Evolutionary conservation across 2,888 invertebrate genomes (phyloP).

Genomic region (Ischnura elegans): DNA sequence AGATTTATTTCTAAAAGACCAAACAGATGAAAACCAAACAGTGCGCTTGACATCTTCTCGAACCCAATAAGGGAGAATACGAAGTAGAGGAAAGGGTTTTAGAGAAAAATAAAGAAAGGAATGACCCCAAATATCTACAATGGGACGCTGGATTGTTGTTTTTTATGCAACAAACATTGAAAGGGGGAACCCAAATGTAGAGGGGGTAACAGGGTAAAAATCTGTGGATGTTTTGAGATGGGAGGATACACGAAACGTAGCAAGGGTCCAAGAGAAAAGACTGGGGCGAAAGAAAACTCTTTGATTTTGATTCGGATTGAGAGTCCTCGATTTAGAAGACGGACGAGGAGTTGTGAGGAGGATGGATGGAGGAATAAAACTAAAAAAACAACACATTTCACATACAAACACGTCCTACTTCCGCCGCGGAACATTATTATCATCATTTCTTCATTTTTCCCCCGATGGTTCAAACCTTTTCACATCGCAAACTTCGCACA

Average conservation of each 20-base stretch:
- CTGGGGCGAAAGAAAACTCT: slow-evolving; percentile 30
- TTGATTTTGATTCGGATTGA: neutral
- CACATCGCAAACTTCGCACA: neutral
- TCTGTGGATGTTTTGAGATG: neutral
- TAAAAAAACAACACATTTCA: neutral
- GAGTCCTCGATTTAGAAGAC: too few species aligned
- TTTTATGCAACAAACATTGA: neutral
- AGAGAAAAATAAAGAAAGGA: neutral
- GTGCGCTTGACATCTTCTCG: too few species aligned
- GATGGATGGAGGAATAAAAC: neutral
- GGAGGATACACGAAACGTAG: neutral
- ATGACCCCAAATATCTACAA: neutral
- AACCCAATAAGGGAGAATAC: too few species aligned
- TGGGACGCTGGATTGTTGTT: neutral
- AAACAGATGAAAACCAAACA: too few species aligned
- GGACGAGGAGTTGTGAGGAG: neutral
- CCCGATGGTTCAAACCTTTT: neutral
- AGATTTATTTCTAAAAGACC: too few species aligned
- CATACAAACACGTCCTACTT: slow-evolving; percentile 39
- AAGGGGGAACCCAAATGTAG: neutral
- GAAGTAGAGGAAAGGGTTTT: neutral
- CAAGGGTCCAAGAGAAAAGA: neutral
- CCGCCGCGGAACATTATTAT: neutral
- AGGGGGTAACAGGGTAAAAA: neutral
- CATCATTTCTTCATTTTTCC: slow-evolving; percentile 29